Conservation (phyloP, 2,888 invertebrate species). For the Cephalotes varians region DNA sequence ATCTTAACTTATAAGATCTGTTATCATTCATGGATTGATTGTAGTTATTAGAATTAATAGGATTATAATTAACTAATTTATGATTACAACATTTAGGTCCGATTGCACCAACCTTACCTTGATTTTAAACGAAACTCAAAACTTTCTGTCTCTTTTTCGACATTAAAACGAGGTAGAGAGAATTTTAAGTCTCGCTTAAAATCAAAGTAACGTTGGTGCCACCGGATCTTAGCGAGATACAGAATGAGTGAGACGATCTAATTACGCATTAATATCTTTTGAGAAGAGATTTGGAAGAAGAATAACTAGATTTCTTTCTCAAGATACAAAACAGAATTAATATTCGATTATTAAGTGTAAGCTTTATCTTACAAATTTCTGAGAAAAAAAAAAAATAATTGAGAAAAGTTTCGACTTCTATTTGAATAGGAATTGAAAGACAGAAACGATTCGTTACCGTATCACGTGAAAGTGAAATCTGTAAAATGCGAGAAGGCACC, state of each 20-base stretch:
- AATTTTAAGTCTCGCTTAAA: no score
- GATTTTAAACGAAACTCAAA: no score
- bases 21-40: no score
- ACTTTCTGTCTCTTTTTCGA: no score
- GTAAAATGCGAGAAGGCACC: not conserved
- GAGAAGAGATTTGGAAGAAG: not conserved
- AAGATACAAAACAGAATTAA: not conserved
- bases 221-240: no score
- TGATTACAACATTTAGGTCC: not conserved
- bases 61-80: not conserved
- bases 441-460: not conserved
- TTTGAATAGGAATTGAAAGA: not conserved
- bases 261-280: slow-evolving; percentile 35
- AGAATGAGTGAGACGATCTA: slow-evolving; percentile 43
- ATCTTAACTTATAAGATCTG: no score
- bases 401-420: not conserved
- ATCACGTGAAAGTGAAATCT: not conserved
- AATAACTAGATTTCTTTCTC: not conserved
- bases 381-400: not conserved
- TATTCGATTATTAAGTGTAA: not conserved
- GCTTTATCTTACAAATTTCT: not conserved
- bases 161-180: no score
- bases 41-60: no score
- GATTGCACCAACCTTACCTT: no score
- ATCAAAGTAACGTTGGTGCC: no score